Evolutionary conservation across 2,888 invertebrate genomes (phyloP).

Genomic region (Drosophila pseudotakahashii): DNA sequence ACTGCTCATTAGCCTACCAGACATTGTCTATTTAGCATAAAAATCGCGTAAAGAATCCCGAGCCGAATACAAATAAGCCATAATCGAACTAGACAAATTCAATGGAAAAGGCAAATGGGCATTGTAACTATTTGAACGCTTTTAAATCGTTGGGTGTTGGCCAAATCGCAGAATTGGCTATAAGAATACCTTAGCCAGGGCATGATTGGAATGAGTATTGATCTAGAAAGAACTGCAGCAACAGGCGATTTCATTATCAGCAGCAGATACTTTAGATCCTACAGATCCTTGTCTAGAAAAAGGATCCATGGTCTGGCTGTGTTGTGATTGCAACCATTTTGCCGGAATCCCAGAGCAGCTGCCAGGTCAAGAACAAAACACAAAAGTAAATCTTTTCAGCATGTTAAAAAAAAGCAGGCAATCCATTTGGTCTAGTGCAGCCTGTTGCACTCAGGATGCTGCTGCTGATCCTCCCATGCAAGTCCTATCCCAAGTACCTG

Average conservation of each 20-base stretch:
- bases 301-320: slow-evolving; percentile 18
- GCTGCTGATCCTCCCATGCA: slow-evolving; percentile 24
- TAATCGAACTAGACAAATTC: slow-evolving; percentile 44
- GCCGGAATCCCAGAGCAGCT: slow-evolving; percentile 47
- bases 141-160: slow-evolving; percentile 63
- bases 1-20: slow-evolving; percentile 9
- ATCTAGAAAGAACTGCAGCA: slow-evolving; percentile 2
- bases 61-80: slow-evolving; percentile 26
- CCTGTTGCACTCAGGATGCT: slow-evolving; percentile 66
- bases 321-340: slow-evolving; percentile 74
- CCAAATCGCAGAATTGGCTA: slow-evolving; percentile 46
- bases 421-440: slow-evolving; percentile 60
- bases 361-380: slow-evolving; percentile 37
- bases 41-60: slow-evolving; percentile 19
- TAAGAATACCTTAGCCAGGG: slow-evolving; percentile 2
- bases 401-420: slow-evolving; percentile 71
- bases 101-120: slow-evolving; percentile 48
- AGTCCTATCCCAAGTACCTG: slow-evolving; percentile 57
- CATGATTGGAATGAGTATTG: slow-evolving; percentile 17
- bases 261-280: slow-evolving; percentile 4
- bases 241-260: slow-evolving; percentile 2
- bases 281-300: slow-evolving; percentile 8
- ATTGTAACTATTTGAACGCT: slow-evolving; percentile 57
- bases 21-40: slow-evolving; percentile 27
- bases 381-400: slow-evolving; percentile 72